These are phyloP conservation scores for Discoglossus pictus DNA, from an alignment of 2,797 vertebrate species.

Conservation along the genomic window DNA sequence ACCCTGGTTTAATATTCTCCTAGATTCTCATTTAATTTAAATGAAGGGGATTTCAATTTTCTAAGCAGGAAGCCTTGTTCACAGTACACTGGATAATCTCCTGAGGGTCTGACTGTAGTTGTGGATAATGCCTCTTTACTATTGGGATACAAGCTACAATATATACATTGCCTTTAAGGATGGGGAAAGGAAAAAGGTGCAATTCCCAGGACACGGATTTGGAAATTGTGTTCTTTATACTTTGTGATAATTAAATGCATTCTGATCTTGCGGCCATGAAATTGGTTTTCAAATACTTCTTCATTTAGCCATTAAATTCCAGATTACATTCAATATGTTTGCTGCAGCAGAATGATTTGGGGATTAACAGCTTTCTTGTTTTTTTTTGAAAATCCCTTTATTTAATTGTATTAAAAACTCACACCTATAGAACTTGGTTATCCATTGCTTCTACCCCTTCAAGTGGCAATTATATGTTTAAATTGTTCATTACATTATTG, in stretches of 20 bases:
- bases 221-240: not conserved
- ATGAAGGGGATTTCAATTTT: not conserved
- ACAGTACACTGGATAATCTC: no score
- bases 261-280: not conserved
- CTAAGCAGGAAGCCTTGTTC: no score
- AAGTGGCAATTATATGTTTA: no score
- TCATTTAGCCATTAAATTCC: not conserved
- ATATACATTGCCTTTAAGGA: not conserved
- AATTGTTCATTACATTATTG: no score
- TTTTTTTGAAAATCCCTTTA: not conserved
- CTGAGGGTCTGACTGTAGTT: no score
- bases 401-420: not conserved
- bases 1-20: no score
- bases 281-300: not conserved
- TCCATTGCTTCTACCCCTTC: no score
- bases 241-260: not conserved
- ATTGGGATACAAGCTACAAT: not conserved
- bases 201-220: not conserved
- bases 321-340: slow-evolving; percentile 5
- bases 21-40: no score
- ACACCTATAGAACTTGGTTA: no score
- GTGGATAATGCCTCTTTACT: not conserved
- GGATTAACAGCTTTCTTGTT: not conserved
- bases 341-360: not conserved
- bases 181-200: not conserved